Percentiles rank a stretch among this genome's conserved stretches.
These are phyloP conservation scores for Colossoma macropomum DNA, from an alignment of 2,113 vertebrate genomes.

Conservation along the genomic window DNA sequence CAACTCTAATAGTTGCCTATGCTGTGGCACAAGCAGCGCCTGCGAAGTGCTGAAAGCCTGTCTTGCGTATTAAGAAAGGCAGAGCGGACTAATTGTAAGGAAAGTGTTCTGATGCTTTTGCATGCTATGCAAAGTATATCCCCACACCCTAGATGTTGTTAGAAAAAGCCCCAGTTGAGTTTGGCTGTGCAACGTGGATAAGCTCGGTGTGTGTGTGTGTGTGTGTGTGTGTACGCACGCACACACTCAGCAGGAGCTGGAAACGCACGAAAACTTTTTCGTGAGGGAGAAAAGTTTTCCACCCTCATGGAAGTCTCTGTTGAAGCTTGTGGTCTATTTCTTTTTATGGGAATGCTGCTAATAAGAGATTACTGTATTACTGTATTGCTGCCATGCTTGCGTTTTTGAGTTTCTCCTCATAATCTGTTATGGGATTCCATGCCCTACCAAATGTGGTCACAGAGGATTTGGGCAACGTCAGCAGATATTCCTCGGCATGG, in stretches of 20 bases:
- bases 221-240: background rate
- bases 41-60: background rate
- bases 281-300: background rate
- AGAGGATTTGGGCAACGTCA: slow-evolving; percentile 23
- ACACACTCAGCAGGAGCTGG: background rate
- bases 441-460: slow-evolving; percentile 34
- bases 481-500: slow-evolving; percentile 18
- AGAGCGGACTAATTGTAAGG: slow-evolving; percentile 21
- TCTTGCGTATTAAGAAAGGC: background rate
- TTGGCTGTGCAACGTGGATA: slow-evolving; percentile 53
- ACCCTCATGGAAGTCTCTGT: background rate
- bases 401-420: background rate
- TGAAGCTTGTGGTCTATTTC: background rate
- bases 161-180: background rate
- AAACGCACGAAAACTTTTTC: slow-evolving; percentile 17
- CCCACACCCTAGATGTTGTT: slow-evolving; percentile 6
- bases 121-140: slow-evolving; percentile 49
- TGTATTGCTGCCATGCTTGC: background rate
- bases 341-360: background rate
- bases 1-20: background rate
- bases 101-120: slow-evolving; percentile 54
- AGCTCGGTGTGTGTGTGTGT: background rate
- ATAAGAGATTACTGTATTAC: background rate
- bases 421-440: background rate
- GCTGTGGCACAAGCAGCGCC: too few relatives aligned